These are phyloP conservation scores for Macropodus opercularis DNA, from an alignment of 2,797 vertebrate species.

Conservation along the genomic window DNA sequence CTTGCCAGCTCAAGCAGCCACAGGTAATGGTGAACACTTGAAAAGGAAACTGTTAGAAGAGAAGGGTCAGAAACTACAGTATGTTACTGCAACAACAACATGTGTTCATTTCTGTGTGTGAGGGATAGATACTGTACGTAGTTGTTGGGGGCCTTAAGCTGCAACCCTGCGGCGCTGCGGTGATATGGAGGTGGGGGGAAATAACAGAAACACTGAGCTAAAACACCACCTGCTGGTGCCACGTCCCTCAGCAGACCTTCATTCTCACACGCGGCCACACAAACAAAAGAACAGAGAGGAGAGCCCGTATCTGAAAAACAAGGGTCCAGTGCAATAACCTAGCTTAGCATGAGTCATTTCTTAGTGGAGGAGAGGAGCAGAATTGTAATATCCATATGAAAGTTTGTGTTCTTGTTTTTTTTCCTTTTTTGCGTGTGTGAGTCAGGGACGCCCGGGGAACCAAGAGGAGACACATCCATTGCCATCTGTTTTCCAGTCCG, in stretches of 20 bases:
- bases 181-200: conserved; percentile 56
- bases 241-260: conserved; percentile 70
- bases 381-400: conserved; percentile 36
- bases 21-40: no score
- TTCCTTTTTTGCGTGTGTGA: conserved; percentile 9
- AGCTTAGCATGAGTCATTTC: conserved; percentile 63
- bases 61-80: no score
- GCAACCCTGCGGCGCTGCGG: conserved; percentile 54
- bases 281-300: conserved; percentile 11
- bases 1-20: no score
- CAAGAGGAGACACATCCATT: conserved; percentile 45
- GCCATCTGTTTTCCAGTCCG: conserved; percentile 67
- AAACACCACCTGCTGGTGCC: conserved; percentile 61
- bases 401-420: conserved; percentile 16
- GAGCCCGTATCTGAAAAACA: conserved; percentile 44
- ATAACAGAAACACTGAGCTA: conserved; percentile 49
- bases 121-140: conserved; percentile 28
- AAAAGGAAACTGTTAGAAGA: no score
- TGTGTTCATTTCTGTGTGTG: conserved; percentile 14
- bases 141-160: conserved; percentile 51
- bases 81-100: no score
- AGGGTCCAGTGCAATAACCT: conserved; percentile 68
- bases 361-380: conserved; percentile 19
- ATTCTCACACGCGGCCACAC: conserved; percentile 2
- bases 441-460: conserved; percentile 25